Evolutionary conservation across 2,113 vertebrate species (phyloP).

Genomic region (Ageneiosus marmoratus): DNA sequence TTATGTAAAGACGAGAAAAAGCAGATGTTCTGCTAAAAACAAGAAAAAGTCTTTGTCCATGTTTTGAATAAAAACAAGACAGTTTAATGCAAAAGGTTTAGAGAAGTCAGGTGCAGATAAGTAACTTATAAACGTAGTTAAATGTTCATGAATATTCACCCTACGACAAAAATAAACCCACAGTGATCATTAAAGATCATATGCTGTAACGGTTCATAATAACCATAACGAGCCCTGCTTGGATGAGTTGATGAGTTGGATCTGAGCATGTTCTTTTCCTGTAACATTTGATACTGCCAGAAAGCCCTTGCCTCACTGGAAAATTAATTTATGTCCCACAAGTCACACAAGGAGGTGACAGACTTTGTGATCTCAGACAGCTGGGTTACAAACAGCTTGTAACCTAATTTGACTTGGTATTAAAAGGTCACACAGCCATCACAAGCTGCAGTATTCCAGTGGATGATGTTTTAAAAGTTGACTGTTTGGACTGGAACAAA

Average conservation of each 20-base stretch:
- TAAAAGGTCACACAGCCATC: not conserved
- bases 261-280: conserved; percentile 26
- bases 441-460: not conserved
- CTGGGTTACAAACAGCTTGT: conserved; percentile 4
- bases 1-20: not conserved
- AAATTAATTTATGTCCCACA: conserved; percentile 22
- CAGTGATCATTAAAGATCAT: not conserved
- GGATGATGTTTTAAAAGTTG: not conserved
- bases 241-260: conserved; percentile 16
- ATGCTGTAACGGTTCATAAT: not conserved
- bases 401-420: conserved; percentile 3
- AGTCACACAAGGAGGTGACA: conserved; percentile 17
- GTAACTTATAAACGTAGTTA: not conserved
- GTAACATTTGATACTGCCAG: conserved; percentile 25
- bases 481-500: not conserved
- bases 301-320: conserved; percentile 38
- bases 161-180: not conserved
- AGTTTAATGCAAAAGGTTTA: not conserved
- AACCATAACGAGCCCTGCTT: conserved; percentile 8
- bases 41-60: too few relatives aligned
- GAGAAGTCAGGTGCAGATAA: not conserved
- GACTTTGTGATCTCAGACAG: not conserved
- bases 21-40: not conserved
- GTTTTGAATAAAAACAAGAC: not conserved
- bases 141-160: not conserved